Conservation (phyloP, 2,797 vertebrate genomes). For the Artibeus lituratus region DNA sequence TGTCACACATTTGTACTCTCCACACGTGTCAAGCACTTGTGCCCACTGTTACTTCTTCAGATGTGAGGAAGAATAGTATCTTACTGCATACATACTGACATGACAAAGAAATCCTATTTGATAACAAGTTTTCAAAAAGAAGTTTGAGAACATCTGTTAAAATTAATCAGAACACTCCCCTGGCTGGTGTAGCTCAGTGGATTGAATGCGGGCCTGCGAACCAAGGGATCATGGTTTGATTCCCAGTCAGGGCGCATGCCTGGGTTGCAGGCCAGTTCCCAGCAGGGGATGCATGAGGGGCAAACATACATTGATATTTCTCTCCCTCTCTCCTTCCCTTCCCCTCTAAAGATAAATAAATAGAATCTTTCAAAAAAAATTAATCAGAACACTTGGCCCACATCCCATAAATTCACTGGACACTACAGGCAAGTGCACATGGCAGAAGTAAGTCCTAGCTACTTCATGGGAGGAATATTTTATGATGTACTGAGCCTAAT, state of each 20-base stretch:
- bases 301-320: too few species aligned
- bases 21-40: not conserved
- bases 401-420: not conserved
- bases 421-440: not conserved
- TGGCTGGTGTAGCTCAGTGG: too few species aligned
- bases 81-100: not conserved
- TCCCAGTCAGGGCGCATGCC: too few species aligned
- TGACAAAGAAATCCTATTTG: not conserved
- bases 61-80: not conserved
- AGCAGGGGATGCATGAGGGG: too few species aligned
- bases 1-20: not conserved
- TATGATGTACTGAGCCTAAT: not conserved
- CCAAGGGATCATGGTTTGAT: too few species aligned
- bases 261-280: too few species aligned
- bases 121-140: not conserved
- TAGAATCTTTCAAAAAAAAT: too few species aligned
- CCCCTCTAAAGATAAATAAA: too few species aligned
- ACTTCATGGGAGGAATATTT: not conserved
- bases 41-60: not conserved
- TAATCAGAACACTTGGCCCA: not conserved
- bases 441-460: not conserved
- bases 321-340: too few species aligned
- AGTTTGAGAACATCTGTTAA: not conserved
- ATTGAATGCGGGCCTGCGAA: too few species aligned
- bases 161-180: too few species aligned